These are phyloP conservation scores for Acropternis orthonyx DNA, from an alignment of 2,797 vertebrate species.

Conservation along the genomic window DNA sequence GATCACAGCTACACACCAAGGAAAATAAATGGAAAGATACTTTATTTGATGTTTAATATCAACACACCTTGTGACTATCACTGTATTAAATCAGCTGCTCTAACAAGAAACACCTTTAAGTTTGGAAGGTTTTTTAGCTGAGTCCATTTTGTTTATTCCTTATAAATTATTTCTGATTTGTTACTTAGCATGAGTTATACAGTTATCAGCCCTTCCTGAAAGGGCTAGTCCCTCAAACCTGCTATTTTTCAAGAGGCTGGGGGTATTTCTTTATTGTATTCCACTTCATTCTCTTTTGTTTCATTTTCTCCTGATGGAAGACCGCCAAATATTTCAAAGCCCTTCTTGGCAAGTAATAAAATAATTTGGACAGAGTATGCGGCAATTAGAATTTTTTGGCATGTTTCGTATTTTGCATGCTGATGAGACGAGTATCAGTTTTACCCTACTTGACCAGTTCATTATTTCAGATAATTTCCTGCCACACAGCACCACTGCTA, in stretches of 20 bases:
- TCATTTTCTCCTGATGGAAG: constrained; percentile 62
- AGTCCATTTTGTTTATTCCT: background rate
- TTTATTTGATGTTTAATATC: background rate
- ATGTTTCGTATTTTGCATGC: constrained; percentile 51
- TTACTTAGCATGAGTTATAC: constrained; percentile 36
- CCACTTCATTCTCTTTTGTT: constrained; percentile 55
- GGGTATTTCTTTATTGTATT: background rate
- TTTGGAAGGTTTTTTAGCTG: background rate
- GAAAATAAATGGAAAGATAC: background rate
- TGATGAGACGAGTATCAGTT: constrained; percentile 64
- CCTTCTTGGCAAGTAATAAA: constrained; percentile 68
- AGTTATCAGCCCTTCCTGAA: constrained; percentile 37
- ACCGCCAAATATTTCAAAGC: constrained; percentile 71
- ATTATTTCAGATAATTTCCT: constrained; percentile 34
- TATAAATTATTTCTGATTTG: constrained; percentile 36
- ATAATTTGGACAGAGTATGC: constrained; percentile 66
- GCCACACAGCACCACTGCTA: background rate
- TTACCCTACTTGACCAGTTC: constrained; percentile 43
- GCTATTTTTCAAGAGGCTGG: background rate
- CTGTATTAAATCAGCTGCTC: background rate
- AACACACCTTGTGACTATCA: background rate
- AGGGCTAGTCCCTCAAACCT: background rate
- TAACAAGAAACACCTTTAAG: constrained; percentile 15
- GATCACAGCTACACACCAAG: background rate
- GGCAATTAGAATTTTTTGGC: constrained; percentile 73